Evolutionary conservation across 2,113 vertebrate genomes (phyloP).

Genomic region (Polypterus senegalus): DNA sequence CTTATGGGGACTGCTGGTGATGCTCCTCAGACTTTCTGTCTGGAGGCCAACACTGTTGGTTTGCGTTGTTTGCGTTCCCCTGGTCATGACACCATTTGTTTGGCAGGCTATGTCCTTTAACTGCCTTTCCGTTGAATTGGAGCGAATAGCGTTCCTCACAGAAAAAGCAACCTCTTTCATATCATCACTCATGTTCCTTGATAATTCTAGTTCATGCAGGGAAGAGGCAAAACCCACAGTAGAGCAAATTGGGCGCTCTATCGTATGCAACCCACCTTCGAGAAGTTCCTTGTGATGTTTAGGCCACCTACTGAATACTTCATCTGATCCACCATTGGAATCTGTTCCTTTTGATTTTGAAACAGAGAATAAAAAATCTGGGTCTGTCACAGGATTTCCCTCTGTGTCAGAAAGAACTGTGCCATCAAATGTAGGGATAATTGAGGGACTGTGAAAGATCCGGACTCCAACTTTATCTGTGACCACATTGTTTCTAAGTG

Average conservation of each 20-base stretch:
- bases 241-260: conserved; percentile 58
- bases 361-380: conserved; percentile 55
- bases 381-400: conserved; percentile 42
- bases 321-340: conserved; percentile 43
- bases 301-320: conserved; percentile 69
- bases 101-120: conserved; percentile 79
- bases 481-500: conserved; percentile 39
- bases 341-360: conserved; percentile 56
- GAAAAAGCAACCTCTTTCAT: conserved; percentile 97
- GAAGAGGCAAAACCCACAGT: conserved; percentile 70
- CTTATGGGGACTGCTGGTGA: conserved; percentile 90
- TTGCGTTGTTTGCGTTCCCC: conserved; percentile 81
- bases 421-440: conserved; percentile 44
- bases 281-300: conserved; percentile 56
- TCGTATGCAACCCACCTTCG: conserved; percentile 42
- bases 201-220: conserved; percentile 69
- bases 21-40: conserved; percentile 70
- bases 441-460: conserved; percentile 65
- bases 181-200: conserved; percentile 88
- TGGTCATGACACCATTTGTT: conserved; percentile 72
- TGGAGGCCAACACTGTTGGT: conserved; percentile 83
- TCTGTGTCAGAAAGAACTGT: conserved; percentile 25
- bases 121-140: conserved; percentile 39
- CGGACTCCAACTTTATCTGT: conserved; percentile 58
- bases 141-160: conserved; percentile 66